Evolutionary conservation across 2,113 vertebrate species (phyloP).

Genomic region (Chascanopsetta lugubris): DNA sequence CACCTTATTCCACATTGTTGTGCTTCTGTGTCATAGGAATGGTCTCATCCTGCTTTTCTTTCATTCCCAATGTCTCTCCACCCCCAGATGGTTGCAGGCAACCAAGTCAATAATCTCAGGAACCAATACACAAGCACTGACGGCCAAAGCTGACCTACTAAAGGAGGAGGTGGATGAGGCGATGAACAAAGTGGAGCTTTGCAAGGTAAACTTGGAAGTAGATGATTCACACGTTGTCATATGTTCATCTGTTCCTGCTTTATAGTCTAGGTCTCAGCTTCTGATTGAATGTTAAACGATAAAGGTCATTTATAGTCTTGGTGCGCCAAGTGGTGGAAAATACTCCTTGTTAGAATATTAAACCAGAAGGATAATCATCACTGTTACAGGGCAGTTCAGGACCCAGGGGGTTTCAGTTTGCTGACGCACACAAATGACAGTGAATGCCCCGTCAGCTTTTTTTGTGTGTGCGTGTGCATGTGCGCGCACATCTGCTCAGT

Average conservation of each 20-base stretch:
- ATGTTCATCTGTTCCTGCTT: not conserved
- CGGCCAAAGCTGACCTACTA: conserved; percentile 94
- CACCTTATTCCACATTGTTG: too few relatives aligned
- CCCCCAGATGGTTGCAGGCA: conserved; percentile 92
- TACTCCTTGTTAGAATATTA: not conserved
- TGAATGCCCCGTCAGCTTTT: conserved; percentile 55
- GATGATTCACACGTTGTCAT: not conserved
- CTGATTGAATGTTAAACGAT: not conserved
- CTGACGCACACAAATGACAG: conserved; percentile 32
- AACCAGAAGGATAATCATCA: conserved; percentile 6
- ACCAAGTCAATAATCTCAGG: conserved; percentile 95
- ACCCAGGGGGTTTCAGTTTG: conserved; percentile 27
- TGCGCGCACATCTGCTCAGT: not conserved
- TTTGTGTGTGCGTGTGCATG: conserved; percentile 2
- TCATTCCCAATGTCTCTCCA: not conserved
- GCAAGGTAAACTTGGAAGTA: conserved; percentile 85
- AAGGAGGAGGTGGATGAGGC: conserved; percentile 99
- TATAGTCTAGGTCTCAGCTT: not conserved
- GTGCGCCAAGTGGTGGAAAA: conserved; percentile 1
- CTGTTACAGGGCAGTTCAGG: conserved; percentile 14
- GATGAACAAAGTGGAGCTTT: conserved; percentile 97
- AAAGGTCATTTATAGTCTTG: conserved; percentile 5
- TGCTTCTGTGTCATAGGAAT: not conserved
- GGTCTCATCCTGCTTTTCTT: not conserved
- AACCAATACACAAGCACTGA: conserved; percentile 96